Base-by-base conservation (phyloP, 2,888 invertebrate genomes). In the Oligia latruncula region DNA sequence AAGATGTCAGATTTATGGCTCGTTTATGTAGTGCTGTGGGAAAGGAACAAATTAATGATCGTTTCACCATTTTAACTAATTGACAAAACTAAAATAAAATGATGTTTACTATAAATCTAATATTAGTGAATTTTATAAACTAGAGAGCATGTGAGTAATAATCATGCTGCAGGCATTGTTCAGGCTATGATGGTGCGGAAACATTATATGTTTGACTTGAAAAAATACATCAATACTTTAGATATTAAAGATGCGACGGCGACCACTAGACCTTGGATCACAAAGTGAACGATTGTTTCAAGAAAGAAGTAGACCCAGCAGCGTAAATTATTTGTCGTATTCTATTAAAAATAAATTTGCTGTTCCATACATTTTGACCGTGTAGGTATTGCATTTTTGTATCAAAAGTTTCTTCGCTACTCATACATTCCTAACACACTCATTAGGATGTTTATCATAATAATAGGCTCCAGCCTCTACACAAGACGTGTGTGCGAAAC, bases 401-500 rank as follows among this genome's bases (percentile, higher is more conserved):
- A 20, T 55, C 3, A 8, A 5, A 55, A 23, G 23, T 23, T 58
- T 58, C 4, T 58, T 23, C 58, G 9, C 8, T 23, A 1, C 20
- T 9, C 9, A 11, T 9, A 58, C 9, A 23, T 23, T 23, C 11
- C 23, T 4, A 58, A 58, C 3, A 9, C 23, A n/a, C 4, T 11
- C 58, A 58, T 58, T 58, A n/a, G 23, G 58, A n/a, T 58, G 23
- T 23, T 58, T 11, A 35, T 64, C 17, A 35, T 4, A 8, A 40
- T 35, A 58, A 13, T 9, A 40, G 11, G 9, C 58, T 43, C 9
- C n/a, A 58, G 17, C 8, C 11, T 35, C 35, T n/a, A 52, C 4
- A 20, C 20, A n/a, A 9, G 73, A 71, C 58, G 60, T 72, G 46
- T 64, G 55, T 70, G 62, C 8, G 15, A 29, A 46, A 72, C n/a